Conservation (phyloP, 2,888 invertebrate genomes). For the Toxonevra muliebris region DNA sequence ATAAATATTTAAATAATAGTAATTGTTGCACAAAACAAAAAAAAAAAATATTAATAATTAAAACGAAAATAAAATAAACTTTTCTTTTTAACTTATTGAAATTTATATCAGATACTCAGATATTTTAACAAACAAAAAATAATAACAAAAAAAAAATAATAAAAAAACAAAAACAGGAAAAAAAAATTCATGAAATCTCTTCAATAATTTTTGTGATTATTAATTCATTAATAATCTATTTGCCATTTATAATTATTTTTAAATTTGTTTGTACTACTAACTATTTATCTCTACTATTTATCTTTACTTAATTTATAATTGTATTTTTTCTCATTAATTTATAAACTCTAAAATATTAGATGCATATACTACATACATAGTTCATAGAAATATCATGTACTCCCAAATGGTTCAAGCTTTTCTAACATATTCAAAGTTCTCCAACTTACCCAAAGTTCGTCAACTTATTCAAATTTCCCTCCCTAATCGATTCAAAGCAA, state of each 20-base stretch:
- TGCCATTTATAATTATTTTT: slow-evolving; percentile 22
- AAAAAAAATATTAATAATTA: slow-evolving; percentile 27
- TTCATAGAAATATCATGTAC: too few relatives aligned
- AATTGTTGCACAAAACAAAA: slow-evolving; percentile 3
- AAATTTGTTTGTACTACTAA: slow-evolving; percentile 6
- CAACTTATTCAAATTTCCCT: too few relatives aligned
- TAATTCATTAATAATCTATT: slow-evolving; percentile 3
- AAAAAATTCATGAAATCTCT: slow-evolving; percentile 44
- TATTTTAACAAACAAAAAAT: background rate
- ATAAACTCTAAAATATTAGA: too few relatives aligned
- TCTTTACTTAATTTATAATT: background rate
- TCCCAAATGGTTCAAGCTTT: too few relatives aligned
- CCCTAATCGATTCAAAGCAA: too few relatives aligned
- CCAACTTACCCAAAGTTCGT: too few relatives aligned
- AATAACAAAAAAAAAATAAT: background rate
- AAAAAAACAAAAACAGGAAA: slow-evolving; percentile 7
- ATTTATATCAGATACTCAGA: too few relatives aligned
- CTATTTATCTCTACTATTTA: background rate
- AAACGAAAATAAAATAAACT: background rate
- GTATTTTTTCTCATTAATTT: background rate
- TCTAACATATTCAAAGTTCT: too few relatives aligned
- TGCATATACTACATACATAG: too few relatives aligned
- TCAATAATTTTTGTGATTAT: slow-evolving; percentile 36
- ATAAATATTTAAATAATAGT: slow-evolving; percentile 1
- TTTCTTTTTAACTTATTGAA: too few relatives aligned